A percentile compares a stretch with the other conserved stretches of the same genome.
Conservation (phyloP, 2,113 vertebrate species). For the Embiotoca jacksoni region DNA sequence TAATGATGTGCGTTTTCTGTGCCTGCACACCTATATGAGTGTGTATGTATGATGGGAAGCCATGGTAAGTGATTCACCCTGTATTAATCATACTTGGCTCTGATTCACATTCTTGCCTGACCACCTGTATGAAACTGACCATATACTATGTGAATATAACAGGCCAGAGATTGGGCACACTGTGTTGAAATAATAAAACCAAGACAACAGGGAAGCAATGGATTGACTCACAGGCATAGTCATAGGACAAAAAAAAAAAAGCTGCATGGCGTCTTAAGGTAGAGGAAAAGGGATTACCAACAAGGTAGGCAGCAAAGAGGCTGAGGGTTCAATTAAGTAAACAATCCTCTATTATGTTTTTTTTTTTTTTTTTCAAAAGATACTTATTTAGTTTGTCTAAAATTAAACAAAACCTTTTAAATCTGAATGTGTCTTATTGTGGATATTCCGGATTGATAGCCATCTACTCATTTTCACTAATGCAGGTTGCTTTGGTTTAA, state of each 20-base stretch:
- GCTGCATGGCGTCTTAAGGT: conserved; percentile 42
- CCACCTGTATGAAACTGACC: conserved; percentile 40
- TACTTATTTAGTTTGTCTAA: too few relatives aligned
- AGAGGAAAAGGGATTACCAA: conserved; percentile 34
- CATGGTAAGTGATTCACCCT: conserved; percentile 63
- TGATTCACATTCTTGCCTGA: conserved; percentile 34
- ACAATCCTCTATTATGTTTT: conserved; percentile 24
- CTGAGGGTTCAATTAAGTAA: conserved; percentile 46
- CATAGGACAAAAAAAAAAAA: conserved; percentile 27
- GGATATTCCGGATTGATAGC: background rate
- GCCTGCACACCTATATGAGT: conserved; percentile 6
- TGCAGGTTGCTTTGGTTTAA: conserved; percentile 28
- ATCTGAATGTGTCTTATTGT: background rate
- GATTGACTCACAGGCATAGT: conserved; percentile 56
- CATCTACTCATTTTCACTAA: conserved; percentile 7
- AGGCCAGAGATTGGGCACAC: conserved; percentile 14
- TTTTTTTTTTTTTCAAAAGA: background rate
- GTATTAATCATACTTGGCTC: conserved; percentile 58
- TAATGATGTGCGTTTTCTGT: conserved; percentile 41
- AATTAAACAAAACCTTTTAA: too few relatives aligned
- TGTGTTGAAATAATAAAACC: conserved; percentile 30
- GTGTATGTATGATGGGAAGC: conserved; percentile 30
- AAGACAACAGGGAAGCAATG: conserved; percentile 42
- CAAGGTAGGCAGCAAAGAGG: conserved; percentile 48
- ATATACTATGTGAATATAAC: conserved; percentile 32